Evolutionary conservation across 2,888 invertebrate genomes (phyloP), one percentile per base, ranked within the genome.

Genomic region (Resseliella maxima): DNA sequence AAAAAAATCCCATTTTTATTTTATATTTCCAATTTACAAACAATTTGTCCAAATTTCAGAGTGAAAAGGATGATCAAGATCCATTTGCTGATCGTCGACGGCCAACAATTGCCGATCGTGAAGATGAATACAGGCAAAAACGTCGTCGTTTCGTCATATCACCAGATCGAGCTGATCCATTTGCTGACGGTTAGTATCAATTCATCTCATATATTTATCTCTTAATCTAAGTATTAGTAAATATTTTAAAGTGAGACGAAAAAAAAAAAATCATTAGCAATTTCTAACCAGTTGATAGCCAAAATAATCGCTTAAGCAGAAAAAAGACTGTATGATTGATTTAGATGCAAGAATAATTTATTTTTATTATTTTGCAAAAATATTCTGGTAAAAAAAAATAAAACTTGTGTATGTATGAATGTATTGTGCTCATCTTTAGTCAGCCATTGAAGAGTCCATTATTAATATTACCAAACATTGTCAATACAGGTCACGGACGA

Each of bases 101-200:
- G 86, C 96, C 97, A 85, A 98, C 97, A 24, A 97, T 99, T 90
- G 97, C 97, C 0, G 99, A 99, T 89, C 94, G 98, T 88, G 99
- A 99, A 92, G 98, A 99, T 94, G 99, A 99, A 90, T 99, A 99
- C 90, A 94, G 97, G 87, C 96, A 96, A 89, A 95, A 96, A 89
- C 93, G 97, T 88, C 94, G 97, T 87, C 93, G 96, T 91, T 95
- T 97, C 94, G 96, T 96, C 88, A 98, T 99, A 89, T 99, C 99
- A 5, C 99, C 99, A 0, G 99, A 98, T 90, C 94, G 99, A 89
- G 94, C 96, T 88, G 99, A 99, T 93, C 98, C 98, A 50, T 99
- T 99, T 93, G 97, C 98, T 90, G 98, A 98, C 93, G 98, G 98
- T 98, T 93, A 92, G 94, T 93, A 88, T 85, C 86, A 87, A 81